A percentile compares a stretch with the other conserved stretches of the same genome.
phyloP scores from a whole-genome alignment of 2,113 vertebrate species.

The Grammomys surdaster region DNA sequence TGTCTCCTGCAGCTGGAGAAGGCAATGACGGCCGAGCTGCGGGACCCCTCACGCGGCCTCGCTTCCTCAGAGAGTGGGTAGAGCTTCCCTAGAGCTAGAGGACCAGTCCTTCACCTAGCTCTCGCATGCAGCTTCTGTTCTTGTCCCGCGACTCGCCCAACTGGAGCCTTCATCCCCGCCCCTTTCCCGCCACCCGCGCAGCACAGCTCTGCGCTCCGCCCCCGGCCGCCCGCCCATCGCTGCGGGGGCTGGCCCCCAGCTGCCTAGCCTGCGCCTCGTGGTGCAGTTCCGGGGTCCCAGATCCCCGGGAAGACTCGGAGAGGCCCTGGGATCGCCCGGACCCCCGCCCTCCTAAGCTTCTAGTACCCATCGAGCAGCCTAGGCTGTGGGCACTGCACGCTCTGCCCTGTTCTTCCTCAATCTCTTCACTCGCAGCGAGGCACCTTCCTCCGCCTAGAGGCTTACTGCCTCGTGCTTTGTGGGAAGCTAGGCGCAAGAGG shows the following conservation, averaged over 20 bases:
- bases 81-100: not conserved
- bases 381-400: constrained; percentile 3
- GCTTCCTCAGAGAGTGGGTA: not conserved
- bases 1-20: constrained; percentile 25
- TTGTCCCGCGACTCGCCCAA: not conserved
- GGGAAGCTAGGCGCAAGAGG: not conserved
- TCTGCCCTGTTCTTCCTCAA: constrained; percentile 48
- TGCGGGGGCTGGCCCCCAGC: not conserved
- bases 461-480: constrained; percentile 29
- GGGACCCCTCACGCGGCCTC: not conserved
- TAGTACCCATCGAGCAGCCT: not conserved
- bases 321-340: not conserved
- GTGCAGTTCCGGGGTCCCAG: fast-evolving
- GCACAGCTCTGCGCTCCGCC: constrained; percentile 53
- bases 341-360: not conserved
- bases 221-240: constrained; percentile 37
- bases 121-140: constrained; percentile 69
- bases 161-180: constrained; percentile 62
- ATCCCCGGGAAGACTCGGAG: not conserved
- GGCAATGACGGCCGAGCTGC: not conserved
- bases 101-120: constrained; percentile 40
- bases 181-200: constrained; percentile 67
- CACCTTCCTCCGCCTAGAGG: not conserved
- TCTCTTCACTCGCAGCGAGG: not conserved
- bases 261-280: not conserved